Evolutionary conservation across 2,888 invertebrate species (phyloP).

Genomic region (Volucella inflata): DNA sequence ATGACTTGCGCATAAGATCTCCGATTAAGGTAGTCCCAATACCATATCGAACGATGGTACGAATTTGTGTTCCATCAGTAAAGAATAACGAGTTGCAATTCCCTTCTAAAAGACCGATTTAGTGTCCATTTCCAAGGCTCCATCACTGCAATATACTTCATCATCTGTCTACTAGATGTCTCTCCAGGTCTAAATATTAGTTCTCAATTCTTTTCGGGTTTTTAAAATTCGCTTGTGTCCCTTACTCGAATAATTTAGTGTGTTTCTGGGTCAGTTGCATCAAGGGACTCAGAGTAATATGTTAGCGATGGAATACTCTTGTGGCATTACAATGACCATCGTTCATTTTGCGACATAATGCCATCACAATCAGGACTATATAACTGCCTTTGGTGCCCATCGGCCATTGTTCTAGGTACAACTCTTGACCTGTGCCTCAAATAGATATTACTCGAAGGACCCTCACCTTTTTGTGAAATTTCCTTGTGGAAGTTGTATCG

Average conservation of each 20-base stretch:
- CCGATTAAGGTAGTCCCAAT: constrained; percentile 96
- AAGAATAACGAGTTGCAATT: constrained; percentile 96
- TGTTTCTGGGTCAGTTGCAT: constrained; percentile 96
- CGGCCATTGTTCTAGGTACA: constrained; percentile 95
- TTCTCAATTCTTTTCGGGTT: constrained; percentile 97
- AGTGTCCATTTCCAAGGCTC: constrained; percentile 95
- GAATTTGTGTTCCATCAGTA: constrained; percentile 97
- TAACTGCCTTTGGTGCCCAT: constrained; percentile 93
- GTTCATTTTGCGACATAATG: constrained; percentile 92
- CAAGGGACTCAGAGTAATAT: constrained; percentile 98
- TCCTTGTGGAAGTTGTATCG: constrained; percentile 99
- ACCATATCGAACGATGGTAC: constrained; percentile 96
- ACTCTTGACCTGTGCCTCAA: constrained; percentile 96
- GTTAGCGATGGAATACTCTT: constrained; percentile 97
- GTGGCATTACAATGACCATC: constrained; percentile 90
- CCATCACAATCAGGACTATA: constrained; percentile 93
- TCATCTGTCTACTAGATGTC: constrained; percentile 95
- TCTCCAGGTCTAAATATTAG: constrained; percentile 97
- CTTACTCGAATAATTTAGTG: constrained; percentile 96
- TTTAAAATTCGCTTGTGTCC: constrained; percentile 91
- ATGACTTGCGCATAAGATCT: constrained; percentile 94
- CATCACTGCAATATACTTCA: constrained; percentile 98
- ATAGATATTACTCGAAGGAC: constrained; percentile 97
- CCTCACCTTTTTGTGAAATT: constrained; percentile 98
- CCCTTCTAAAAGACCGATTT: constrained; percentile 98